Evolutionary conservation across 2,797 vertebrate species (phyloP), one percentile per base, ranked within the genome.

Genomic region (Champsocephalus esox): DNA sequence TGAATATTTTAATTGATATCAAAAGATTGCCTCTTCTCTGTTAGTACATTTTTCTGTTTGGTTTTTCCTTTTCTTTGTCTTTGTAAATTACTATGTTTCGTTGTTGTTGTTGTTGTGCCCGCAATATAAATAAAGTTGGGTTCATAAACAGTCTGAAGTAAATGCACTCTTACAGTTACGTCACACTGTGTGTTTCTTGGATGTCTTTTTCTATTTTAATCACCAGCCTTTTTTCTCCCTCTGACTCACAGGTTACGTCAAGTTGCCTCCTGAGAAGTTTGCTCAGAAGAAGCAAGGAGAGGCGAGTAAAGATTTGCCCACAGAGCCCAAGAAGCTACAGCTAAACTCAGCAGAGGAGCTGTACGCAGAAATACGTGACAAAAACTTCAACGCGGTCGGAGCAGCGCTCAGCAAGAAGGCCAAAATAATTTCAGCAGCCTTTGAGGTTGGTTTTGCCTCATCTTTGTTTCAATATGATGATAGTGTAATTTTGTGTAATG

Each of bases 361-460:
- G 1, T 99, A 99, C 0, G 98, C 98, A 0, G 98, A 99, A 92
- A 99, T 99, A 84, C 92, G 98, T 0, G 98, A 99, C 91, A 99
- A 98, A 89, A 99, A 99, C 84, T 99, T 99, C 91, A 99, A 99
- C 0, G 98, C 98, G 0, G 98, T 99, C 43, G 98, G 98, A 34
- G 96, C 96, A 0, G 98, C 98, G 11, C 97, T 99, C 62, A 99
- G 98, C 95, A 99, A 99, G 92, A 99, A 98, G 79, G 98, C 98
- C 50, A 99, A 99, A 92, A 96, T 99, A 48, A 99, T 99, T 89
- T 99, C 98, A 0, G 98, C 98, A 2, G 98, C 98, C 0, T 99
- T 99, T 82, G 98, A 99, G 97, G 98, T 99, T 83, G 87, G 86
- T 61, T 41, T 59, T 44, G 9, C 60, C 38, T 62, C 32, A 13